Percentiles rank a stretch among this genome's conserved stretches.
phyloP scores from a whole-genome alignment of 2,888 invertebrate species.

The Scaptomyza reducta region DNA sequence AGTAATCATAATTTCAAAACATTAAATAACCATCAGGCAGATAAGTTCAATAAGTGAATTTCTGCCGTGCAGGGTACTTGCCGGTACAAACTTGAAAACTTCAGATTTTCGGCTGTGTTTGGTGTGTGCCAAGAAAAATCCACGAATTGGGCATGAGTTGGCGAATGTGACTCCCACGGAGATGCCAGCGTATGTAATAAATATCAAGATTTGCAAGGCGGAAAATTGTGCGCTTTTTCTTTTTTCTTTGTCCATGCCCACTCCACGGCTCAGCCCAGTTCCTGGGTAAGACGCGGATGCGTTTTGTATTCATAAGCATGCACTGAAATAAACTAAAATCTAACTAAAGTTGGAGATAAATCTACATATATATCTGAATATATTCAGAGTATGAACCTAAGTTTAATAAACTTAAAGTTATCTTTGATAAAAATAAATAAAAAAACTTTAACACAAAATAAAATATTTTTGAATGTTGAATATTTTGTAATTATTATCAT shows the following conservation, averaged over 20 bases:
- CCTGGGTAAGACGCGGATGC: background rate
- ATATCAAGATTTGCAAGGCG: constrained; percentile 72
- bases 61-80: constrained; percentile 11
- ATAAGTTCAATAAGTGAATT: background rate
- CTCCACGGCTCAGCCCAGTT: constrained; percentile 3
- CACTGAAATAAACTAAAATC: constrained; percentile 33
- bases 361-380: too few species aligned
- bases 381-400: too few species aligned
- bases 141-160: constrained; percentile 32
- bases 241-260: constrained; percentile 40
- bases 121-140: constrained; percentile 31
- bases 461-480: too few species aligned
- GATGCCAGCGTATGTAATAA: constrained; percentile 61
- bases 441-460: too few species aligned
- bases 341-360: too few species aligned
- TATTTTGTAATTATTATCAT: too few species aligned
- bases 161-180: constrained; percentile 35
- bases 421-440: too few species aligned
- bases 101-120: constrained; percentile 22
- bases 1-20: too few species aligned
- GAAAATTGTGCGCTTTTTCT: constrained; percentile 60
- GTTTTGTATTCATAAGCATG: constrained; percentile 11
- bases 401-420: too few species aligned
- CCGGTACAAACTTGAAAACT: constrained; percentile 12
- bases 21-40: too few species aligned